phyloP scores from a whole-genome alignment of 92 coral and sea anemone genomes.

The Metridium senile region DNA sequence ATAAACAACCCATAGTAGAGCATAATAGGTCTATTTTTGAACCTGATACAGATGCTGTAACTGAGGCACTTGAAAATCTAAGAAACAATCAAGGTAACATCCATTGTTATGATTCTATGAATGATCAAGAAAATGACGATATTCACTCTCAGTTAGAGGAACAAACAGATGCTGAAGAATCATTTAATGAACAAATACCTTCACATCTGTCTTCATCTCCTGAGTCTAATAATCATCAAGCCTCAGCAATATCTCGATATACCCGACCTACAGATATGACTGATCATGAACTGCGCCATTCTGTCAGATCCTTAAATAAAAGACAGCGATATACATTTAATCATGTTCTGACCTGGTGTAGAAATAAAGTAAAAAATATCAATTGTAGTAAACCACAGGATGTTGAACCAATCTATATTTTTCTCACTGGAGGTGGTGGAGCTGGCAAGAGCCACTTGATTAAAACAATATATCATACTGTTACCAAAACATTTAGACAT shows the following conservation, averaged over 20 bases:
- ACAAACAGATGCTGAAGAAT: constrained; percentile 29
- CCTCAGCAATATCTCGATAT: constrained; percentile 37
- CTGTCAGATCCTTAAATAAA: constrained; percentile 51
- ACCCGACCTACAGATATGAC: constrained; percentile 30
- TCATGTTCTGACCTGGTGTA: constrained; percentile 49
- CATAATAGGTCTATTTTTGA: constrained; percentile 55
- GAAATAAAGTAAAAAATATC: constrained; percentile 54
- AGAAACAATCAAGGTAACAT: constrained; percentile 34
- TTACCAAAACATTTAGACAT: constrained; percentile 61
- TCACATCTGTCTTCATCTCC: constrained; percentile 36
- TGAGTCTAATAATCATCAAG: background rate
- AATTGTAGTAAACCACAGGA: constrained; percentile 49
- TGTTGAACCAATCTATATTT: constrained; percentile 52
- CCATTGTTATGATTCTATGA: constrained; percentile 54
- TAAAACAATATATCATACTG: constrained; percentile 41
- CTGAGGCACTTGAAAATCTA: constrained; percentile 46
- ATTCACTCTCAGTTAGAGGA: constrained; percentile 31
- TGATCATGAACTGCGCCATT: constrained; percentile 48
- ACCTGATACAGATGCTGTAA: constrained; percentile 56
- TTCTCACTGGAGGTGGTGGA: constrained; percentile 73
- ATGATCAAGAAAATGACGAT: constrained; percentile 30
- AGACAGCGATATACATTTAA: constrained; percentile 30
- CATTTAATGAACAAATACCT: constrained; percentile 42
- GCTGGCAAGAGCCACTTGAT: constrained; percentile 60
- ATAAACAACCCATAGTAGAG: constrained; percentile 43